Evolutionary conservation across 1,140 invertebrate genomes (phyloP), one percentile per base, ranked within the genome.

Genomic region (Apis laboriosa): DNA sequence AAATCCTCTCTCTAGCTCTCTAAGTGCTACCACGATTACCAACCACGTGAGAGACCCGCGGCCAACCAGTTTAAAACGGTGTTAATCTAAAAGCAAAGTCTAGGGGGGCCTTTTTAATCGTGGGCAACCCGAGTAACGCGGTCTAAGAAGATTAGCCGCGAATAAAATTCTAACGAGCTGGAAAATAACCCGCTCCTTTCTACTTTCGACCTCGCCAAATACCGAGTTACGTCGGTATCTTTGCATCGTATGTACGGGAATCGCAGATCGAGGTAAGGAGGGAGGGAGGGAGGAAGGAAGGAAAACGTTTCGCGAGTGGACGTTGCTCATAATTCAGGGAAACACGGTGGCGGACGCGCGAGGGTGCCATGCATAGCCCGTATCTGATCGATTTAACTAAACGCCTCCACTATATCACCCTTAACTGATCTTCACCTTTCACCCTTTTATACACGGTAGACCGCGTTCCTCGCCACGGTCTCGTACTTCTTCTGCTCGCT

Each of bases 331-430:
- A 84, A 88, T 88, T 86, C 86, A 91, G 80, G 83, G 79, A 89
- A 86, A 86, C 84, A 75, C 81, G 88, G 78, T 86, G 61, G 67
- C 21, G 73, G 73, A 85, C 75, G 82, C 79, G 58, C 53, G 76
- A 85, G 84, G 82, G 79, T 85, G 85, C 84, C 85, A 89, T 85
- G 84, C 84, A 83, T 88, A 90, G 82, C 56, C 68, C 43, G 82
- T 92, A 92, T 92, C 91, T 91, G 91, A 92, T 92, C 90, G 89
- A 89, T 91, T 90, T 84, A 89, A 87, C 86, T 90, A 89, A 92
- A 92, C 84, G 77, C 83, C 90, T 90, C 80, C 87, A 85, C 84
- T 91, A 92, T 85, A 90, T 92, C 89, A 91, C 82, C 68, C 90
- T 92, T 92, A 92, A 92, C 91, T 88, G 91, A 92, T 92, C 85